A percentile compares a stretch with the other conserved stretches of the same genome.
Evolutionary conservation across 2,888 invertebrate genomes (phyloP).

Genomic region (Drosophila koepferae): DNA sequence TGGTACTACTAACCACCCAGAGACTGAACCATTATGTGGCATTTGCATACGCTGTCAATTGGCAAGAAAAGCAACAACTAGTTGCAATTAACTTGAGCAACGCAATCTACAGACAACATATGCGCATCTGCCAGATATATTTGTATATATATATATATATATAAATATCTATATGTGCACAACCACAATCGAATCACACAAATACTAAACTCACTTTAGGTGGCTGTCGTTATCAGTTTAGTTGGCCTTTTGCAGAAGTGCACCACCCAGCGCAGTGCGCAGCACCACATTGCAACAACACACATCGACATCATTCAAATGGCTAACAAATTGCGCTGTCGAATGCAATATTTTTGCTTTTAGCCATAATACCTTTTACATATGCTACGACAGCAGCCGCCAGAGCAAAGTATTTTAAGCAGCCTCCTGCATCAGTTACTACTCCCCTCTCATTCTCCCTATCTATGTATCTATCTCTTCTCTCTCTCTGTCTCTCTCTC

Average conservation of each 20-base stretch:
- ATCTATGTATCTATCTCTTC: neutral
- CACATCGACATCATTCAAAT: constrained; percentile 76
- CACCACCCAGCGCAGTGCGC: constrained; percentile 8
- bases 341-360: constrained; percentile 82
- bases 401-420: constrained; percentile 48
- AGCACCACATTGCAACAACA: constrained; percentile 12
- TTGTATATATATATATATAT: neutral
- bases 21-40: constrained; percentile 4
- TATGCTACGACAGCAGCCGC: constrained; percentile 73
- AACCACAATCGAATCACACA: constrained; percentile 16
- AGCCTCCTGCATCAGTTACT: constrained; percentile 2
- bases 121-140: constrained; percentile 10
- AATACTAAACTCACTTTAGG: constrained; percentile 49
- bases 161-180: neutral
- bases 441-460: neutral
- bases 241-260: constrained; percentile 27
- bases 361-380: constrained; percentile 81
- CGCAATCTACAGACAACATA: constrained; percentile 21
- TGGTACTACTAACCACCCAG: constrained; percentile 5
- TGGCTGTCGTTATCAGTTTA: constrained; percentile 47
- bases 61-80: constrained; percentile 25
- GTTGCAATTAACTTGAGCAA: constrained; percentile 38
- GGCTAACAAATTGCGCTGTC: constrained; percentile 82
- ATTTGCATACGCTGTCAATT: constrained; percentile 40
- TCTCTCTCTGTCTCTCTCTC: neutral